Percentiles rank a stretch among this genome's conserved stretches.
These are phyloP conservation scores for Serrognathus titanus DNA, from an alignment of 2,888 invertebrate species.

Conservation along the genomic window DNA sequence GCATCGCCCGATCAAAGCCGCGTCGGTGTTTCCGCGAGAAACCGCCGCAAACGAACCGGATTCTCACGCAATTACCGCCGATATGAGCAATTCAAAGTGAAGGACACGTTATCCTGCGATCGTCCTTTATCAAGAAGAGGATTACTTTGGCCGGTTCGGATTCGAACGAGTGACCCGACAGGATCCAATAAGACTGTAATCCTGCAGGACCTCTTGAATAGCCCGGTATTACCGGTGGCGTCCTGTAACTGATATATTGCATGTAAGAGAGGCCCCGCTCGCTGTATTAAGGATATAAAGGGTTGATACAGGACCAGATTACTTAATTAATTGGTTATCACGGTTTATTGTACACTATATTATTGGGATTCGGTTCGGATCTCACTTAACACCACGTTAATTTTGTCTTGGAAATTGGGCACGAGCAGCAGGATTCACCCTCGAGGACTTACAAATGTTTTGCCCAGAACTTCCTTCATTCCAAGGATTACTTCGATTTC, in stretches of 20 bases:
- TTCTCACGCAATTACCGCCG: background rate
- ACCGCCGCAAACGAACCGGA: too few species aligned
- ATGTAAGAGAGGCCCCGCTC: conserved; percentile 24
- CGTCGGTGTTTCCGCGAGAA: too few species aligned
- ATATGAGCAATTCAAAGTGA: conserved; percentile 15
- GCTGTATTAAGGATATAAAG: conserved; percentile 34
- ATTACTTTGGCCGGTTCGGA: conserved; percentile 40
- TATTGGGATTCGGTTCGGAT: conserved; percentile 15
- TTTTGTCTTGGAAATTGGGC: background rate
- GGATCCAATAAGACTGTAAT: conserved; percentile 48
- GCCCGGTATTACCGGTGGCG: conserved; percentile 33
- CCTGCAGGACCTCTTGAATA: conserved; percentile 40
- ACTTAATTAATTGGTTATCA: conserved; percentile 48
- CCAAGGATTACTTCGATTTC: too few species aligned
- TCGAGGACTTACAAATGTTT: too few species aligned
- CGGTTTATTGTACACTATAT: conserved; percentile 24
- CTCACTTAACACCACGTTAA: background rate
- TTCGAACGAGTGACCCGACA: conserved; percentile 42
- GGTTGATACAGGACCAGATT: conserved; percentile 43
- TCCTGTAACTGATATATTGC: conserved; percentile 33
- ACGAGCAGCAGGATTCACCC: too few species aligned
- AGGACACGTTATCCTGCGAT: background rate
- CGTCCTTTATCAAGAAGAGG: conserved; percentile 41
- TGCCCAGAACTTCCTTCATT: too few species aligned
- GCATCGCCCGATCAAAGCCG: too few species aligned